Base-by-base conservation (phyloP, 2,888 invertebrate species). In the Apantesis nais region DNA sequence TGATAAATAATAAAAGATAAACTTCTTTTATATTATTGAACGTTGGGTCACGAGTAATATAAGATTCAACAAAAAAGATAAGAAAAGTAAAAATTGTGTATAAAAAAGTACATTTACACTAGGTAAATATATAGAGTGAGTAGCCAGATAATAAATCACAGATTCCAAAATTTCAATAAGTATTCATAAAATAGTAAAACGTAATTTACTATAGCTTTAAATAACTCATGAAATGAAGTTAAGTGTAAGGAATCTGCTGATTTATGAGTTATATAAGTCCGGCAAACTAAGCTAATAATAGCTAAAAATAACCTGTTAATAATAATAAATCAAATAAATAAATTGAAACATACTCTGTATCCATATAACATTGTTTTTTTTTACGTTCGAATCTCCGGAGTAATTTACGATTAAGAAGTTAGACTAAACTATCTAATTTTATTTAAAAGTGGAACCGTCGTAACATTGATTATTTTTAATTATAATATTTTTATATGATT, bases 221-320 rank as follows among this genome's bases (percentile, higher is more conserved):
- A 65, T 34, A 65, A 65, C 31, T 34, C 34, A 12, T 52, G 41
- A 34, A 65, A 31, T 48, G 31, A 12, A 48, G 22, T 34, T 34
- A 65, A 55, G 16, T 37, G n/a, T 55, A n/a, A 9, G 22, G 37
- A 62, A 41, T 41, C 39, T 25, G n/a, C 22, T 55, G 48, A 55
- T 65, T 31, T 66, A 68, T 39, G 52, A 62, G 34, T 67, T 63
- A 62, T 64, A 64, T 70, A 71, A 71, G 34, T 71, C 48, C 65
- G 65, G 37, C 61, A 63, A 12, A 66, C 48, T 70, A 31, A 41
- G 22, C 66, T 39, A 44, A 60, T 41, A 58, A 19, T 29, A 55
- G 37, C 68, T 29, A 58, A 63, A 68, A 52, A 64, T 58, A 9
- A 29, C 19, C 37, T 52, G 44, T 63, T 16, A 25, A 44, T 41